These are phyloP conservation scores for Leptinotarsa tumamoca DNA, from an alignment of 2,888 invertebrate genomes.

Conservation along the genomic window DNA sequence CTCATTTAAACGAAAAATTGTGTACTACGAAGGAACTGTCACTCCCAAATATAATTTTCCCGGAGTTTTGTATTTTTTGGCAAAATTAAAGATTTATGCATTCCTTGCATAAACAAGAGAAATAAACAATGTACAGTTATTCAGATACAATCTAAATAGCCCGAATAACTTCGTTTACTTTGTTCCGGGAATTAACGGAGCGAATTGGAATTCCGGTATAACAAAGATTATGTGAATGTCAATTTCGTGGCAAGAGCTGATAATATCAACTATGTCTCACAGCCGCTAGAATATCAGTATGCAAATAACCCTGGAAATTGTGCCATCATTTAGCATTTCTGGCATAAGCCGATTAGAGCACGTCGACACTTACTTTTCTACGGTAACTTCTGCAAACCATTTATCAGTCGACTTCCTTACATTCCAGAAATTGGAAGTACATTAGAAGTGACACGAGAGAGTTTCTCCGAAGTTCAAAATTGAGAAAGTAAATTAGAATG, in stretches of 20 bases:
- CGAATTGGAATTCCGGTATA: background rate
- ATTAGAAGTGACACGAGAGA: background rate
- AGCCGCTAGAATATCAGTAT: constrained; percentile 6
- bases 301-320: constrained; percentile 18
- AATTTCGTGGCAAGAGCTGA: background rate
- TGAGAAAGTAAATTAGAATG: no score
- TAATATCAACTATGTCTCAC: constrained; percentile 13
- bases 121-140: background rate
- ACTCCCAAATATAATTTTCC: no score
- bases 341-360: constrained; percentile 19
- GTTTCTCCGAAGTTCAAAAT: background rate
- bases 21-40: no score
- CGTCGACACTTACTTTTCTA: constrained; percentile 14
- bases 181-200: background rate
- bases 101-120: no score
- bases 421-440: background rate
- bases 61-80: no score
- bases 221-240: constrained; percentile 2
- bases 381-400: constrained; percentile 13
- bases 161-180: background rate
- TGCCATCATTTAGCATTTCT: constrained; percentile 17
- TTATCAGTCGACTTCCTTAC: constrained; percentile 13
- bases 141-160: background rate
- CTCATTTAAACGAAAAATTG: no score
- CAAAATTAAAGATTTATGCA: no score